These are phyloP conservation scores for Phacellophora camtschatica DNA, from an alignment of 30 jellyfish, hydroid and myxozoan species.

Conservation along the genomic window DNA sequence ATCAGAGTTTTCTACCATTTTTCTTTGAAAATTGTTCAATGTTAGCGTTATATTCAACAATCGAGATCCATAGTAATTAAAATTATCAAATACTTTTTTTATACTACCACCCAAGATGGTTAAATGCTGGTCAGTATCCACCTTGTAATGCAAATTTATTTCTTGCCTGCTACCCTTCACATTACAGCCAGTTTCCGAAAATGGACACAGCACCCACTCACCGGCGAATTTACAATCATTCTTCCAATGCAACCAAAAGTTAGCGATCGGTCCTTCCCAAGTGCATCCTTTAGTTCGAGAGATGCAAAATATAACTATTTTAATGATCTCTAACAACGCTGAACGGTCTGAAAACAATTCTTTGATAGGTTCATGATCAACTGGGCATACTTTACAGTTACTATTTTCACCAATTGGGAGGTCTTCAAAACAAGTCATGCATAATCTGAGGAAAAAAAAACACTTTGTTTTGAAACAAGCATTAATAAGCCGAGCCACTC, in stretches of 20 bases:
- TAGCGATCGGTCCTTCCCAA: slow-evolving; percentile 55
- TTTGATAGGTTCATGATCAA: slow-evolving; percentile 21
- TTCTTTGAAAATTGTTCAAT: neutral
- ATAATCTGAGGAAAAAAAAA: slow-evolving; percentile 5
- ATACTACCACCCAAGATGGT: neutral
- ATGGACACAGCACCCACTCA: slow-evolving; percentile 7
- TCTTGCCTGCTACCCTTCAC: slow-evolving; percentile 36
- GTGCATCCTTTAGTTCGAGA: slow-evolving; percentile 51
- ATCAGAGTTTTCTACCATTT: slow-evolving; percentile 31
- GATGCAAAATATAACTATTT: slow-evolving; percentile 38
- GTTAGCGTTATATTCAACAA: neutral
- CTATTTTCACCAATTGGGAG: slow-evolving; percentile 11
- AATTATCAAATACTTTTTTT: neutral
- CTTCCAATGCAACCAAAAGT: slow-evolving; percentile 17
- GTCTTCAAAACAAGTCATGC: slow-evolving; percentile 39
- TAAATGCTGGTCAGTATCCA: slow-evolving; percentile 12
- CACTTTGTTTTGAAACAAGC: too few relatives aligned
- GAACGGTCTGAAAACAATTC: slow-evolving; percentile 45
- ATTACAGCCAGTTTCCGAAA: slow-evolving; percentile 41
- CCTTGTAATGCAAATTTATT: neutral
- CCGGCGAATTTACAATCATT: slow-evolving; percentile 3
- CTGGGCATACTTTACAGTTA: slow-evolving; percentile 41
- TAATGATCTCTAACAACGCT: slow-evolving; percentile 55
- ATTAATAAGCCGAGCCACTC: too few relatives aligned
- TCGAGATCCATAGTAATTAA: neutral